A percentile compares a stretch with the other conserved stretches of the same genome.
phyloP scores from a whole-genome alignment of 1,140 invertebrate species.

The Prorops nasuta region DNA sequence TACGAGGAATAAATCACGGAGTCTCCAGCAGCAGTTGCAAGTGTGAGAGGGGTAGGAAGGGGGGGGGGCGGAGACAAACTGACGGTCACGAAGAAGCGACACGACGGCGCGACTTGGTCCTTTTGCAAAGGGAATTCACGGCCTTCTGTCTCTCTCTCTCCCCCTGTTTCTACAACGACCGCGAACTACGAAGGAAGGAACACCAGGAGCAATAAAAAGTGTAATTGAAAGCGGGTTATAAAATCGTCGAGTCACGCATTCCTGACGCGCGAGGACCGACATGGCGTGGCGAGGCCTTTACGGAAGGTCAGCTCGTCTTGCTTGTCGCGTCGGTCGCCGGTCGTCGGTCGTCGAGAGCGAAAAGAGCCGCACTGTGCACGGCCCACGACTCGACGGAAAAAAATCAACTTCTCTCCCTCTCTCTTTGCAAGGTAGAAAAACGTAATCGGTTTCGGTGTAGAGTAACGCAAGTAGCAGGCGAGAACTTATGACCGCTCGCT shows the following conservation, averaged over 20 bases:
- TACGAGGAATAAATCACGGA: constrained; percentile 29
- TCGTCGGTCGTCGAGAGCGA: not conserved
- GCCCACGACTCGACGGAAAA: constrained; percentile 3
- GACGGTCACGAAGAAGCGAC: too few species aligned
- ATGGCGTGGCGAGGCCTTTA: constrained; percentile 24
- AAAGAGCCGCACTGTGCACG: not conserved
- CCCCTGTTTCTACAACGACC: not conserved
- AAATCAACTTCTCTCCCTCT: too few species aligned
- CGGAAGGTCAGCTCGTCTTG: constrained; percentile 24
- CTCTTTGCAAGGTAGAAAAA: too few species aligned
- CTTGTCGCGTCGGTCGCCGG: too few species aligned
- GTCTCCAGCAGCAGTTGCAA: too few species aligned
- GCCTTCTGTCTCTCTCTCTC: constrained; percentile 3
- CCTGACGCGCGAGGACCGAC: too few species aligned
- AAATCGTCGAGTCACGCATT: constrained; percentile 34
- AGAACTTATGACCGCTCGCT: too few species aligned
- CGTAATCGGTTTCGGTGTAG: too few species aligned
- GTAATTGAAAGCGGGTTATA: constrained; percentile 37
- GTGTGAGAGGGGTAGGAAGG: not conserved
- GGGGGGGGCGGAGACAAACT: constrained; percentile 15
- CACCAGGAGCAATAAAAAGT: constrained; percentile 26
- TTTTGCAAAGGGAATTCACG: constrained; percentile 10
- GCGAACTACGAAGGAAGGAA: constrained; percentile 6
- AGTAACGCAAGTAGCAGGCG: too few species aligned
- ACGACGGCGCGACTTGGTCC: too few species aligned